Conservation (phyloP, 2,113 vertebrate genomes). For the Candoia aspera region DNA sequence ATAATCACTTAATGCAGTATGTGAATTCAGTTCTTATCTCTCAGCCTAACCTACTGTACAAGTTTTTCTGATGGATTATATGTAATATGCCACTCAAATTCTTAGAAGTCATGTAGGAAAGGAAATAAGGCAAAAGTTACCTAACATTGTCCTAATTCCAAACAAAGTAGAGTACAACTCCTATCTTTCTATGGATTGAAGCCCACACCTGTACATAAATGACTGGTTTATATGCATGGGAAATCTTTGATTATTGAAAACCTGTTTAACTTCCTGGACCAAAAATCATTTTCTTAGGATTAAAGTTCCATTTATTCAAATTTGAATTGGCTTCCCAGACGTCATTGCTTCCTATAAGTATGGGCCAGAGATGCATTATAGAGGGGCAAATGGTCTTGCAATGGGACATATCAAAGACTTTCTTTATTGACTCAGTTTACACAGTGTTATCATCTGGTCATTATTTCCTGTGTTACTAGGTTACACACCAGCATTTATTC, state of each 20-base stretch:
- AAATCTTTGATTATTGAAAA: not conserved
- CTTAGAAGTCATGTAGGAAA: not conserved
- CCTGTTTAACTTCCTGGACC: not conserved
- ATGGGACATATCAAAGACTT: conserved; percentile 36
- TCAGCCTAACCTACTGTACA: not conserved
- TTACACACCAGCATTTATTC: conserved; percentile 60
- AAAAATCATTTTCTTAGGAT: not conserved
- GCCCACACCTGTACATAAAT: not conserved
- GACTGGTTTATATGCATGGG: not conserved
- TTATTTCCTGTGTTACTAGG: conserved; percentile 56
- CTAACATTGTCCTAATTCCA: not conserved
- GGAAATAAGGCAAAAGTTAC: not conserved
- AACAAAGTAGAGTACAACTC: not conserved
- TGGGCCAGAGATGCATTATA: not conserved
- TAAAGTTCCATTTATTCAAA: not conserved
- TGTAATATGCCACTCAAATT: not conserved
- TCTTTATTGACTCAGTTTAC: conserved; percentile 45
- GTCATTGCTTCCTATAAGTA: not conserved
- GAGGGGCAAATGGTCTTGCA: conserved; percentile 18
- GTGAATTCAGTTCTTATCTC: not conserved
- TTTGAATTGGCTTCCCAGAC: not conserved
- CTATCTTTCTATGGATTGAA: not conserved
- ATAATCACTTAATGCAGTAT: not conserved
- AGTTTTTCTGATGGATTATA: not conserved
- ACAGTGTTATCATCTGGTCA: conserved; percentile 47